Base-by-base conservation (phyloP, 2,888 invertebrate species). In the Calameuta filiformis region DNA sequence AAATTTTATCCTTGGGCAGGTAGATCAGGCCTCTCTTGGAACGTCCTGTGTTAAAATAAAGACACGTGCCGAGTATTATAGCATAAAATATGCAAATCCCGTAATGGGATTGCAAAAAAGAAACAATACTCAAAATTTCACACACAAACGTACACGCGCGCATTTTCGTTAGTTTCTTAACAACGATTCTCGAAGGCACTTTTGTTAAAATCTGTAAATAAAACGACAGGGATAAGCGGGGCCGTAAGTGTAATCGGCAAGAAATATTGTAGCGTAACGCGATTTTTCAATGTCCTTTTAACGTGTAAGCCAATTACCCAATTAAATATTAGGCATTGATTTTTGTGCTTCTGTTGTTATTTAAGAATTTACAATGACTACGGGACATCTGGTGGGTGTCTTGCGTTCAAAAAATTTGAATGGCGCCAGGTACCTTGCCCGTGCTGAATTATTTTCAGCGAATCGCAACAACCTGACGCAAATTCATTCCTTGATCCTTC, bases 201-300 rank as follows among this genome's bases (percentile, higher is more conserved):
- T 86, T 86, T 80, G 85, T 87, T 87, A 71, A 56, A 73, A 78
- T 75, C 75, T 78, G 78, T 78, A 78, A 69, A 78, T 78, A 78
- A 75, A 75, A 78, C 73, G 75, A 75, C 73, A 78, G 78, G 75
- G n/a, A 35, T 35, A 35, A 30, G 23, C 11, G 15, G n/a, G 33
- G 31, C 11, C n/a, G 75, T 78, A 88, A 87, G 85, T 82, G 85
- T 90, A 90, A 88, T 88, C 87, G 85, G 84, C 89, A 89, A 87
- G 86, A 90, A 83, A 33, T 80, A 89, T 85, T 87, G 86, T 90
- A 89, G 87, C 86, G 85, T 90, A 90, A 87, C 88, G 87, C 68
- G 86, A 90, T 91, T 90, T 91, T 91, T 91, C 90, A 91, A 90
- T 90, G 90, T 91, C 90, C 90, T 90, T 90, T 88, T 87, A 87